These are phyloP conservation scores for Tetranychus cinnabarinus DNA, from an alignment of 1,140 invertebrate genomes.

Conservation along the genomic window DNA sequence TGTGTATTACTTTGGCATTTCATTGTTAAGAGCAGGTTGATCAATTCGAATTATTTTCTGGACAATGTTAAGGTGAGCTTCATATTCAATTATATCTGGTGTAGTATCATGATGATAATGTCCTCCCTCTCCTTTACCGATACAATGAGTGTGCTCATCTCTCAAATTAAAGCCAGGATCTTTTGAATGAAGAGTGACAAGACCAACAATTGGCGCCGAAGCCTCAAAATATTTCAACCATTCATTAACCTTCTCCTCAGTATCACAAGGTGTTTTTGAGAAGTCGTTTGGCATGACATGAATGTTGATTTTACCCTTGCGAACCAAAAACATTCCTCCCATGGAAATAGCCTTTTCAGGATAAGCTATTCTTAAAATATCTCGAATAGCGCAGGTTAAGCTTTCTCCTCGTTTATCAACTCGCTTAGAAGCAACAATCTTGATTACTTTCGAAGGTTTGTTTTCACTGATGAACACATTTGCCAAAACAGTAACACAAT, in stretches of 20 bases:
- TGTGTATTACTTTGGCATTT: too few relatives aligned
- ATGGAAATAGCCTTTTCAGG: conserved; percentile 47
- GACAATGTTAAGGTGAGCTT: conserved; percentile 60
- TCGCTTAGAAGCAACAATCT: conserved; percentile 50
- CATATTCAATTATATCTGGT: conserved; percentile 53
- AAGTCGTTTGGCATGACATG: conserved; percentile 76
- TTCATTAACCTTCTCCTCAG: conserved; percentile 43
- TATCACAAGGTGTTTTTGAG: conserved; percentile 40
- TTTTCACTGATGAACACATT: conserved; percentile 62
- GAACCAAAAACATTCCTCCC: conserved; percentile 66
- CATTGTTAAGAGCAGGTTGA: conserved; percentile 26
- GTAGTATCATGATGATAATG: conserved; percentile 89
- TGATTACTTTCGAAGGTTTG: conserved; percentile 49
- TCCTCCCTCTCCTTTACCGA: conserved; percentile 60
- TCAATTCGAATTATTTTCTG: conserved; percentile 52
- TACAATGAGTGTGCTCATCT: conserved; percentile 83
- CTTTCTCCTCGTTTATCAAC: conserved; percentile 39
- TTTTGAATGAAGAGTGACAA: conserved; percentile 63
- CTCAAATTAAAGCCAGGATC: conserved; percentile 66
- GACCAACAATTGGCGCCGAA: conserved; percentile 54
- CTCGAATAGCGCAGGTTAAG: conserved; percentile 54
- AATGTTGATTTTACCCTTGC: conserved; percentile 53
- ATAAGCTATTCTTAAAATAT: conserved; percentile 40
- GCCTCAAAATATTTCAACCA: conserved; percentile 84
- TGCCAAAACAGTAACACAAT: conserved; percentile 31